Base-by-base conservation (phyloP, 2,888 invertebrate species). In the Abscondita cerata region DNA sequence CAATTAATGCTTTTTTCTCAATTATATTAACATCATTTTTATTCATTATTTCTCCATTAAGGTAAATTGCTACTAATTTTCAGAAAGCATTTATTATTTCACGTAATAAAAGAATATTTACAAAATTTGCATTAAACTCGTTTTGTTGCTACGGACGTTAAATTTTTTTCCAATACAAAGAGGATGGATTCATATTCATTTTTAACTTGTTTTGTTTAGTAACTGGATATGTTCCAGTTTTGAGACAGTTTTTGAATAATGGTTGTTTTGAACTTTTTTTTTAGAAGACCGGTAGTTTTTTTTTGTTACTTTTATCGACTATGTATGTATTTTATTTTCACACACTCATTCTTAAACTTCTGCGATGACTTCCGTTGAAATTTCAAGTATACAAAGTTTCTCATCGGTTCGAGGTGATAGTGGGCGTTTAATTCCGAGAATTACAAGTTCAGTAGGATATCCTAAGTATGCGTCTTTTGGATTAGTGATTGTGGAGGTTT, bases 181-280 rank as follows among this genome's bases (percentile, higher is more conserved):
- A n/a, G n/a, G 36, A 5, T 40, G 2, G 13, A 6, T 40, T 2
- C 36, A 36, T 40, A 15, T 13, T 36, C 40, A 40, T 40, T 13
- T 13, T 40, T 40, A 18, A 44, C 5, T 18, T 11, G 11, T n/a
- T 44, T 16, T 44, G 1, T 16, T 44, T 41, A 16, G 16, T 18
- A 18, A 44, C 40, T 40, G 40, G 36, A 36, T 40, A 40, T 13
- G 44, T 18, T 44, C 44, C 44, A 44, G 44, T 44, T 44, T 44
- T 8, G 3, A 40, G 13, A 13, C 44, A 44, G 11, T 44, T 41
- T 18, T 18, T 18, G 41, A 41, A 41, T 18, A 4, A 41, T 41
- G 15, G 3, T 15, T 41, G 3, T 13, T 15, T 12, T 41, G 13
- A 41, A 41, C 41, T 15, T 41, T 9, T 2, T 25, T 6, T 25